Base-by-base conservation (phyloP, 2,113 vertebrate genomes). In the Lophius piscatorius region DNA sequence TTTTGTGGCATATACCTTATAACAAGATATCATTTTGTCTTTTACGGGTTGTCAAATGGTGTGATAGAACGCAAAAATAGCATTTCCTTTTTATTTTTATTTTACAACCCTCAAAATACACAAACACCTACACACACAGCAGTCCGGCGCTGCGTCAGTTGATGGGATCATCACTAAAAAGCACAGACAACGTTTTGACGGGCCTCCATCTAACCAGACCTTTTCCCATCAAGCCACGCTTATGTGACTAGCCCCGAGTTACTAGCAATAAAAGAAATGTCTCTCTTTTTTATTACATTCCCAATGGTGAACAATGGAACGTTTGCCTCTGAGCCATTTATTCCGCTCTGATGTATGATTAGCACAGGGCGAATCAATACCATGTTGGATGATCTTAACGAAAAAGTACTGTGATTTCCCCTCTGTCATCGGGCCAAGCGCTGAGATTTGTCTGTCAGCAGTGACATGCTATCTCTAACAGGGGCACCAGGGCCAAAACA, bases 391-490 rank as follows among this genome's bases (percentile, higher is more conserved):
- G 87, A 87, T 87, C 87, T 83, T 78, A 76, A 79, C 86, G 56
- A 81, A 81, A 81, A 74, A 74, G 76, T 66, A 54, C 78, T 55
- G 78, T 39, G 82, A 88, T 83, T 84, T 79, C 80, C 80, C 78
- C 73, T 78, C 67, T 44, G 71, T 87, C 81, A 83, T 63, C 58
- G 70, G 60, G 77, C 77, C 57, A 55, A 93, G 93, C 93, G 94
- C 94, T 97, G 95, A 95, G 96, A 95, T 98, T 95, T 95, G 95
- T 98, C 95, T 96, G 91, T 98, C 95, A 96, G 93, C 90, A 92
- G 92, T 95, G 96, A 95, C 95, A 95, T 93, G 92, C 94, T 94
- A 94, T 96, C 94, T 95, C 94, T 95, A 90, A 91, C 89, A 93
- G 93, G 94, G 93, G 93, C 82, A 93, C 93, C 92, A 91, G 89